Evolutionary conservation across 2,797 vertebrate genomes (phyloP), one percentile per base, ranked within the genome.

Genomic region (Crypturellus tataupa): DNA sequence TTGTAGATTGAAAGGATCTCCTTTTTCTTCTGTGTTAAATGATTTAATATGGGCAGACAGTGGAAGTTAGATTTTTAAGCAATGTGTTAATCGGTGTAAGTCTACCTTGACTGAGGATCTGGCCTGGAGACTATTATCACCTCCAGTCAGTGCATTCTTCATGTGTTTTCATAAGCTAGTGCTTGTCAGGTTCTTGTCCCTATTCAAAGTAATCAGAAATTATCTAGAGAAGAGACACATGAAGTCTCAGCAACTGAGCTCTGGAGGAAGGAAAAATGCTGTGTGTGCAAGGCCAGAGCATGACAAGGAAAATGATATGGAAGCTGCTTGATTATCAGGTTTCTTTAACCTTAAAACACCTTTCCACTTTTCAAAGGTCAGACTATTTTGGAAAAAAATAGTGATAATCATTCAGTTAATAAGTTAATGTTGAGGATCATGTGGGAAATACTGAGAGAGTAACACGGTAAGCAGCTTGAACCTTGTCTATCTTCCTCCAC

Each of bases 331-430:
- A 42, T 95, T 95, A 67, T 83, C 44, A 95, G 37, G 7, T 76
- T 69, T 96, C 71, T 93, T 95, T 40, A 92, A 79, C 18, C 21
- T 68, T 46, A 53, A 67, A 93, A 94, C 25, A 94, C 9, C 9
- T 40, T 89, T 39, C 77, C 85, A 27, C 12, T 49, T 63, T 55
- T 23, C 94, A 90, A 89, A 35, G n/a, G 35, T 72, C 91, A 77
- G 56, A 51, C 79, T 46, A 77, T 87, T 94, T 89, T 71, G 72
- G 47, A 25, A 95, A 96, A 92, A 37, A 89, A 78, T 33, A 9
- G 92, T 93, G 63, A 17, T 91, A 97, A 94, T 96, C 71, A 59
- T 71, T 63, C 67, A 59, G 56, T 53, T 84, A 95, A 83, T 67
- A 40, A 4, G 21, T 72, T 95, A 47, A 33, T 33, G n/a, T 35